Percentiles rank a stretch among this genome's conserved stretches.
These are phyloP conservation scores for Platynereis dumerilii DNA, from an alignment of 2,888 invertebrate genomes.

Conservation along the genomic window DNA sequence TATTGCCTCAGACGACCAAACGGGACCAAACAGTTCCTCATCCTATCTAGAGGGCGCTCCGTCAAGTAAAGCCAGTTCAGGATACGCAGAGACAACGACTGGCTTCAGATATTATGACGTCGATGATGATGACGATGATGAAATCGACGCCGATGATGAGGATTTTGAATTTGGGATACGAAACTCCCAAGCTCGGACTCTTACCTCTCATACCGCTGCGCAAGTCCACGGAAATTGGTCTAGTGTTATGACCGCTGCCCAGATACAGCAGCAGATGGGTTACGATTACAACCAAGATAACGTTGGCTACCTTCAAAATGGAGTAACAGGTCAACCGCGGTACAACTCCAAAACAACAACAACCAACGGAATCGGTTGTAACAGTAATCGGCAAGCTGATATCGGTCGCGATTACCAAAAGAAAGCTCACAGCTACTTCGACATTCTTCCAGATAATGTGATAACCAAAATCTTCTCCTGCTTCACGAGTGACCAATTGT, in stretches of 20 bases:
- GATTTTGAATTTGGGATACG: too few relatives aligned
- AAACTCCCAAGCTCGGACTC: background rate
- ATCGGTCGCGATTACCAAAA: background rate
- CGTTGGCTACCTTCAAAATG: background rate
- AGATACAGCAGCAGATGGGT: background rate
- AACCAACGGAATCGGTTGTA: background rate
- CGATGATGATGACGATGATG: slow-evolving; percentile 2
- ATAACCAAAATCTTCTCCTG: slow-evolving; percentile 75
- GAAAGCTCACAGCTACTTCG: slow-evolving; percentile 42
- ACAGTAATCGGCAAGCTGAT: background rate
- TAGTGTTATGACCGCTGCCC: background rate
- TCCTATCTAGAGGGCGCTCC: background rate
- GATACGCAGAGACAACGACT: background rate
- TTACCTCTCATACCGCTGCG: background rate
- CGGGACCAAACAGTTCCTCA: background rate
- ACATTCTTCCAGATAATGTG: slow-evolving; percentile 71
- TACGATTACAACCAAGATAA: background rate
- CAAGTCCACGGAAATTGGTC: background rate
- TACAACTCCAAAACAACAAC: background rate
- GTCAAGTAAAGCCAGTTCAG: background rate
- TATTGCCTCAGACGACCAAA: slow-evolving; percentile 48
- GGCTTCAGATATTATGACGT: background rate
- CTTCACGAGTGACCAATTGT: slow-evolving; percentile 76
- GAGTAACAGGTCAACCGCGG: background rate
- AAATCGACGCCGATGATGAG: background rate